These are phyloP conservation scores for Zhuqinia jingwanae DNA, from an alignment of 2,888 invertebrate genomes.

Conservation along the genomic window DNA sequence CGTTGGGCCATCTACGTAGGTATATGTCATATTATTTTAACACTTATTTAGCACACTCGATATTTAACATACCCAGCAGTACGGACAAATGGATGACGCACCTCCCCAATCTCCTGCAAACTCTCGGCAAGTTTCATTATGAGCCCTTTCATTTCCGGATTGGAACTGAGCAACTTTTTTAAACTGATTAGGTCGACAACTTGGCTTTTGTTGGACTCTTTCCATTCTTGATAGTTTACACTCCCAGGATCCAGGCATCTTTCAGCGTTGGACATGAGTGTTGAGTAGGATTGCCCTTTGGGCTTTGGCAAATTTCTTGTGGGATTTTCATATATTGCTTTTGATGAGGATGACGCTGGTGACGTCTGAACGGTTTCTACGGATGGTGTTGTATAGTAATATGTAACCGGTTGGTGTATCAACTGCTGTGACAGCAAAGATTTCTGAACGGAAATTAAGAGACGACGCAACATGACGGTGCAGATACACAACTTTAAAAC, in stretches of 20 bases:
- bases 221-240: conserved; percentile 55
- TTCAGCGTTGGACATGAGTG: conserved; percentile 63
- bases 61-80: conserved; percentile 48
- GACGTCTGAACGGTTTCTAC: conserved; percentile 44
- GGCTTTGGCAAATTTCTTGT: conserved; percentile 65
- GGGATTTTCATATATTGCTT: conserved; percentile 58
- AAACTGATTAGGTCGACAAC: conserved; percentile 63
- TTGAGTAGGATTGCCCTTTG: conserved; percentile 63
- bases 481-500: too few relatives aligned
- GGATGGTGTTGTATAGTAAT: conserved; percentile 62
- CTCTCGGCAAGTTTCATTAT: conserved; percentile 57
- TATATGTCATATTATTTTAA: conserved; percentile 13
- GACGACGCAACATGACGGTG: conserved; percentile 47
- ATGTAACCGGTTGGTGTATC: conserved; percentile 58
- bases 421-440: conserved; percentile 60
- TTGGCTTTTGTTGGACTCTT: conserved; percentile 50
- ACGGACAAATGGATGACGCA: conserved; percentile 60
- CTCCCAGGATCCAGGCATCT: conserved; percentile 57
- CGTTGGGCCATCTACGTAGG: background rate
- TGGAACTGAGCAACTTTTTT: conserved; percentile 63
- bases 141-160: conserved; percentile 66
- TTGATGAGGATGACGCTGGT: conserved; percentile 46
- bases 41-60: too few relatives aligned
- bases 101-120: conserved; percentile 61
- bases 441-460: conserved; percentile 58